Evolutionary conservation across 2,113 vertebrate species (phyloP).

Genomic region (Catharus bicknelli): DNA sequence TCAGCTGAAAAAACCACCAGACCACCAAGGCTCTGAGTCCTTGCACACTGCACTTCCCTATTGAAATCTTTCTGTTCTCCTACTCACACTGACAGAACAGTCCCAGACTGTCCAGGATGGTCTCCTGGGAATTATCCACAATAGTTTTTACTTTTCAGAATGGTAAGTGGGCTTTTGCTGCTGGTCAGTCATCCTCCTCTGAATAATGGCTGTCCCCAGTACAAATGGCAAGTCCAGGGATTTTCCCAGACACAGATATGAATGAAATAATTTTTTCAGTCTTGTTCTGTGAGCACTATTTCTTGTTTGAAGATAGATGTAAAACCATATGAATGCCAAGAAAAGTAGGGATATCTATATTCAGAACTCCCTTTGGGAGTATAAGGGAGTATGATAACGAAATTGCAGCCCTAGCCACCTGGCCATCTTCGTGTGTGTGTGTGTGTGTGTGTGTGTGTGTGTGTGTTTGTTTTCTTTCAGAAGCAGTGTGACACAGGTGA

Average conservation of each 20-base stretch:
- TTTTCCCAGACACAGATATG: background rate
- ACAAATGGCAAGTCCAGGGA: background rate
- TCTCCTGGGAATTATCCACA: background rate
- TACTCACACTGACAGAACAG: background rate
- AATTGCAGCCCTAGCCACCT: background rate
- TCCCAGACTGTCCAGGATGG: background rate
- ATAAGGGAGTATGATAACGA: background rate
- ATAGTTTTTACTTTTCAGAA: background rate
- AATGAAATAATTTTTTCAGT: background rate
- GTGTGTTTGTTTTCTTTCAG: slow-evolving; percentile 17
- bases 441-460: background rate
- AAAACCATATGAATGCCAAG: background rate
- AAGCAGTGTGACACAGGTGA: background rate
- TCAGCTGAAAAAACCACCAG: background rate
- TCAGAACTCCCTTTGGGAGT: background rate
- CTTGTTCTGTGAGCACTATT: background rate
- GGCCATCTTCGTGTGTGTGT: background rate
- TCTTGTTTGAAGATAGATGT: background rate
- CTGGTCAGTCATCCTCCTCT: background rate
- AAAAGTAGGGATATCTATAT: background rate
- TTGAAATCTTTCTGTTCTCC: background rate
- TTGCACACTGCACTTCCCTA: background rate
- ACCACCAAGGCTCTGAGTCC: background rate
- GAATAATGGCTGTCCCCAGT: background rate
- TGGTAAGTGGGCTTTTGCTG: background rate